Evolutionary conservation across 2,888 invertebrate genomes (phyloP), one percentile per base, ranked within the genome.

Genomic region (Pachydiplax longipennis): DNA sequence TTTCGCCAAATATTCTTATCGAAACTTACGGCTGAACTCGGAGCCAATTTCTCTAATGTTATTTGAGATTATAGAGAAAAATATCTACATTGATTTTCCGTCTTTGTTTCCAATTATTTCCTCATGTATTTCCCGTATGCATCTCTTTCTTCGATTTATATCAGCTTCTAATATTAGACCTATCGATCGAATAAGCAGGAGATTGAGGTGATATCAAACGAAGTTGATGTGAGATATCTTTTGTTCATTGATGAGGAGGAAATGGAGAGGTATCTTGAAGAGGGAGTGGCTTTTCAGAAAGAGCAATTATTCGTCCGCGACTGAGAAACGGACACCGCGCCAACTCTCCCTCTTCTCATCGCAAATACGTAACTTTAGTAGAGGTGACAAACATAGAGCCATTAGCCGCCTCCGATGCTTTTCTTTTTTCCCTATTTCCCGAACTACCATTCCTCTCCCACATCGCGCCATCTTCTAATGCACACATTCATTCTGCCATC

Each of bases 311-410:
- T 22, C 40, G 22, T 37, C 15, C 37, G 37, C 40, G 40, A 37
- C 31, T 40, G 13, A 58, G 58, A 37, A 61, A 37, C 13, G 58
- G n/a, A n/a, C 18, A 22, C 37, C 37, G 58, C n/a, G 83, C 65
- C 10, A 6, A 35, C n/a, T 58, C 31, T 61, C 65, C 37, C 87
- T 58, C 87, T 58, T 22, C 58, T 58, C 87, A 87, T 22, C 58
- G 31, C 53, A 83, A 35, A 90, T 83, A 80, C 90, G 91, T 91
- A 91, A 92, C 91, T 90, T 90, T 90, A 92, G 91, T 91, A 91
- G 65, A 90, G 90, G 90, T 90, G 90, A 91, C 91, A 91, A 92
- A 92, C 92, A 92, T 48, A 91, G 91, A 91, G 90, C 92, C 92
- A 92, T 92, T 92, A 92, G 92, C 91, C 91, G 65, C 73, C 25